Base-by-base conservation (phyloP, 2,113 vertebrate species). In the Indicator indicator region DNA sequence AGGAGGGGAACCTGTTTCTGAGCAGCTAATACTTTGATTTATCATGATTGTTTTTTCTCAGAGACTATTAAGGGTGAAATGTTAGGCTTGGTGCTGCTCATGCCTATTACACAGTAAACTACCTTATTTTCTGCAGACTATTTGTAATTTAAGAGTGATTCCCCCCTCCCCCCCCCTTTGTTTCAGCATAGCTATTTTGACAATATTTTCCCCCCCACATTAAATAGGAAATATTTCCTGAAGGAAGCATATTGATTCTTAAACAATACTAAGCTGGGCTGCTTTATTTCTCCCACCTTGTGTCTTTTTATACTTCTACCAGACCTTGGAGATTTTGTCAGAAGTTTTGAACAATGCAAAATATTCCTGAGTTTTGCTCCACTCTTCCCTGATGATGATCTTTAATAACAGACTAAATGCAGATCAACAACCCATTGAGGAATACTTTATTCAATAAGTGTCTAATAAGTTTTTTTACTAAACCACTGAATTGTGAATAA, bases 201-300 rank as follows among this genome's bases (percentile, higher is more conserved):
- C 16, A 33, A 2, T 32, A 15, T 16, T 8, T 23, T 13, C 38
- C 52, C 68, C 50, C 50, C 8, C 12, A 65, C 9, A 2, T 9
- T 65, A 70, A 64, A 68, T 32, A 2, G 55, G 7, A n/a, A 55
- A 89, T 26, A 12, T 33, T 86, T 74, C 64, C 46, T 36, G 16
- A 56, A 55, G 21, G 28, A 48, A 86, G 21, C 6, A 46, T 21
- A n/a, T n/a, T 56, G 1, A 42, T 60, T 24, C 18, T 5, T 23
- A 40, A 64, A 8, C 40, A 68, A 55, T 28, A 30, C 3, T 59
- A 4, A 8, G 5, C 11, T 44, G 12, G 4, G 1, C 0, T 4
- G 1, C 0, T 4, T 55, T 69, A 63, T 75, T 58, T 17, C 6
- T 24, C 4, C 1, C 4, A 33, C 2, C 5, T 42, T 46, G 1